These are phyloP conservation scores for Coregonus suidteri DNA, from an alignment of 2,797 vertebrate genomes.

Conservation along the genomic window DNA sequence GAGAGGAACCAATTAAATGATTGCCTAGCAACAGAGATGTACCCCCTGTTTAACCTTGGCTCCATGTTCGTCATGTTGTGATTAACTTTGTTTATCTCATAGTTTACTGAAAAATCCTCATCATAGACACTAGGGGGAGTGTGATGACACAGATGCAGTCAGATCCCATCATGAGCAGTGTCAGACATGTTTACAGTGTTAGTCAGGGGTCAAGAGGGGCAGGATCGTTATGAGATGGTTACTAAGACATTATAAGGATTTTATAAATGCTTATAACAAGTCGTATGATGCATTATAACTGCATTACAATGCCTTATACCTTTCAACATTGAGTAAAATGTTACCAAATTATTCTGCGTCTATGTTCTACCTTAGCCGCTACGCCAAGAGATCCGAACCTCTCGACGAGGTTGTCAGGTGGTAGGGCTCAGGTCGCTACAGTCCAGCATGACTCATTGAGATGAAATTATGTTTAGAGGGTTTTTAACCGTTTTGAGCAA, in stretches of 20 bases:
- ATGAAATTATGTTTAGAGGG: constrained; percentile 15
- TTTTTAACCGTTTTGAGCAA: too few relatives aligned
- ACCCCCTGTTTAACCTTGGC: too few relatives aligned
- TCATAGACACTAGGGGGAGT: constrained; percentile 50
- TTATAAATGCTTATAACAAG: neutral
- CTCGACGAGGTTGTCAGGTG: too few relatives aligned
- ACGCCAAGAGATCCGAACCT: neutral
- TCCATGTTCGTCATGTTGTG: too few relatives aligned
- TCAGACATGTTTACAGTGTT: neutral
- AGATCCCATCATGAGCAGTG: neutral
- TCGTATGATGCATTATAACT: neutral
- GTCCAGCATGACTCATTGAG: neutral
- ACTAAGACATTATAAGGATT: neutral
- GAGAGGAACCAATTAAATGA: too few relatives aligned
- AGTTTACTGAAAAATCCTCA: too few relatives aligned
- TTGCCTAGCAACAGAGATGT: too few relatives aligned
- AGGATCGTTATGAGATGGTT: neutral
- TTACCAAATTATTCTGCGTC: neutral
- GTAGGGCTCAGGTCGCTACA: too few relatives aligned
- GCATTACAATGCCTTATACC: neutral
- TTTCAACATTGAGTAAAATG: neutral
- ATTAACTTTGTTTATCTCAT: too few relatives aligned
- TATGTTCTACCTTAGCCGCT: neutral
- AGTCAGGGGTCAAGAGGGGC: neutral
- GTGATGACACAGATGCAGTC: constrained; percentile 25